Evolutionary conservation across 2,797 vertebrate genomes (phyloP), one percentile per base, ranked within the genome.

Genomic region (Sarcophilus harrisii): DNA sequence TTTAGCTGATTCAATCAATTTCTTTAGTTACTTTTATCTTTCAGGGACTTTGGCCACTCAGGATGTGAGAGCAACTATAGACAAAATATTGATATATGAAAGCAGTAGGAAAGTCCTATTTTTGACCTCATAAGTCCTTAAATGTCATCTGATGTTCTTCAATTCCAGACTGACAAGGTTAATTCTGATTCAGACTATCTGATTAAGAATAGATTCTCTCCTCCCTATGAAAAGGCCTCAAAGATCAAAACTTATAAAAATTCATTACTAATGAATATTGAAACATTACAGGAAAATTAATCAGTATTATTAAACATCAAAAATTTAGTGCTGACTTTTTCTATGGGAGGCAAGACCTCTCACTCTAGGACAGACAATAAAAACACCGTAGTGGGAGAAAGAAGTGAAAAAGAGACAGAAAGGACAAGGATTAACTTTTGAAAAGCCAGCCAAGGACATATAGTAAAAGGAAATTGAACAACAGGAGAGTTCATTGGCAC

Each of bases 261-360:
- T 98, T 97, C 97, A 98, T 98, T 97, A 96, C 96, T 98, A 96
- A 97, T 97, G 96, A 98, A 98, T 97, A 98, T 97, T 98, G 97
- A 97, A 97, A 97, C 96, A 96, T 96, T 95, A 91, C 96, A 60
- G 49, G 95, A 93, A 97, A 98, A 97, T 97, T 97, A 97, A 97
- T 97, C 92, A 95, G 96, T 96, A 96, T 92, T 96, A 96, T 95
- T 96, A 97, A 97, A 93, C 93, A 95, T 96, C 81, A 92, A 95
- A 94, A 96, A 94, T 96, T 96, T 93, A 95, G 95, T 93, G 93
- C 90, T 93, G 95, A 95, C 92, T 93, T 58, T n/a, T 96, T 96
- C 90, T 92, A 92, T 30, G n/a, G 73, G 58, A 62, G 92, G 96
- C 81, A 93, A 57, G 95, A 93, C 89, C 38, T 94, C 93, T 54